Evolutionary conservation across 2,888 invertebrate genomes (phyloP).

Genomic region (Zeuzera pyrina): DNA sequence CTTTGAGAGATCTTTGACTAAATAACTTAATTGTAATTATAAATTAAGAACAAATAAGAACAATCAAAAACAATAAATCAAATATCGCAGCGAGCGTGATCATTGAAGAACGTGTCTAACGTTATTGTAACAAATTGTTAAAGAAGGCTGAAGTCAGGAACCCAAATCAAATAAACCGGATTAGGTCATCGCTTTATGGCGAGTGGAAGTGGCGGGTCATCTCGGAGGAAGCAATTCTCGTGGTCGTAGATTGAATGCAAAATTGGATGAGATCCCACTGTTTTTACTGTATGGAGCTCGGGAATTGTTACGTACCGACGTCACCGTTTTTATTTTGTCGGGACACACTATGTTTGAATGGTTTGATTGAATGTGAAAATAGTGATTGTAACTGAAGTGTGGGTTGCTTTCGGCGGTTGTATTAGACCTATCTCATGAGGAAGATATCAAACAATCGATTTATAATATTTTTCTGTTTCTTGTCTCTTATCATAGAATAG

Average conservation of each 20-base stretch:
- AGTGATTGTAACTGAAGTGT: conserved; percentile 55
- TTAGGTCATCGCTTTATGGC: conserved; percentile 70
- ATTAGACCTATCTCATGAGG: too few species aligned
- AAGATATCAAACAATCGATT: too few species aligned
- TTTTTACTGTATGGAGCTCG: conserved; percentile 61
- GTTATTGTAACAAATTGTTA: conserved; percentile 50
- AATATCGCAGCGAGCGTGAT: too few species aligned
- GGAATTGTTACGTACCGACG: conserved; percentile 45
- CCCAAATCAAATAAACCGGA: conserved; percentile 70
- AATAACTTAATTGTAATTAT: too few species aligned
- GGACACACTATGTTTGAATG: conserved; percentile 47
- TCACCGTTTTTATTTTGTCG: conserved; percentile 54
- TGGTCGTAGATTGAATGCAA: conserved; percentile 71
- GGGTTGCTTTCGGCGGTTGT: conserved; percentile 34
- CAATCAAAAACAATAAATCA: too few species aligned
- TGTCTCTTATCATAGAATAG: too few species aligned
- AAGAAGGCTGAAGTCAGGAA: conserved; percentile 54
- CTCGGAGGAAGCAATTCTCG: conserved; percentile 66
- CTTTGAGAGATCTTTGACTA: too few species aligned
- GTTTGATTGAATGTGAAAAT: conserved; percentile 69
- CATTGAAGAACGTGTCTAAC: too few species aligned
- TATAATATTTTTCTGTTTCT: too few species aligned
- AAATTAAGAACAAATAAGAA: too few species aligned
- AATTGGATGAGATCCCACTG: conserved; percentile 69
- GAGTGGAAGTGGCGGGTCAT: conserved; percentile 67